A percentile compares a stretch with the other conserved stretches of the same genome.
These are phyloP conservation scores for Cistogaster globosa DNA, from an alignment of 2,888 invertebrate species.

Conservation along the genomic window DNA sequence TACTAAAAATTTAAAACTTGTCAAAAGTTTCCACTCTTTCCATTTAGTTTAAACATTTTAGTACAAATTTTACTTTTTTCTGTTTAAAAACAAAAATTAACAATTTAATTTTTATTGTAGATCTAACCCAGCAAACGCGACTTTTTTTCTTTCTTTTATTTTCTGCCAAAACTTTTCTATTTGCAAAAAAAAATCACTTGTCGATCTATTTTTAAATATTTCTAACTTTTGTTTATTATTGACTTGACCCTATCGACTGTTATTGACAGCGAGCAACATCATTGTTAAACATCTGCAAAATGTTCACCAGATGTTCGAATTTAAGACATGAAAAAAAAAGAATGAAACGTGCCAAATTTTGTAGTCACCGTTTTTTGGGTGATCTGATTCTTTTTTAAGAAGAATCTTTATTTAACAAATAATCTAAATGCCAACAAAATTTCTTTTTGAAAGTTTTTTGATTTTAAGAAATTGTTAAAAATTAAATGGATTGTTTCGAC, in stretches of 20 bases:
- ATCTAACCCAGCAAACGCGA: too few species aligned
- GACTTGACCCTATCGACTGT: slow-evolving; percentile 32
- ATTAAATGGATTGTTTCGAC: background rate
- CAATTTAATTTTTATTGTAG: too few species aligned
- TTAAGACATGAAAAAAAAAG: background rate
- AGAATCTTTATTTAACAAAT: slow-evolving; percentile 44
- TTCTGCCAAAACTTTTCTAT: slow-evolving; percentile 22
- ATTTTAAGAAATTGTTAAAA: slow-evolving; percentile 42
- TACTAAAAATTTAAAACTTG: too few species aligned
- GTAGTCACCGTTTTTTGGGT: slow-evolving; percentile 27
- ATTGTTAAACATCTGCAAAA: slow-evolving; percentile 50
- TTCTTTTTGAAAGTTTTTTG: slow-evolving; percentile 34
- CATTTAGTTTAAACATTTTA: too few species aligned
- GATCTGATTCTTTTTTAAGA: background rate
- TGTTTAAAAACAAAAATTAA: too few species aligned
- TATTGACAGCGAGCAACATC: slow-evolving; percentile 46
- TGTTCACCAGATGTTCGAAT: slow-evolving; percentile 60
- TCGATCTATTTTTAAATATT: slow-evolving; percentile 9
- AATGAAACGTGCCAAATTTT: slow-evolving; percentile 43
- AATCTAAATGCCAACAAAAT: slow-evolving; percentile 42
- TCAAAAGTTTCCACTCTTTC: too few species aligned
- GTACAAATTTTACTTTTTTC: too few species aligned
- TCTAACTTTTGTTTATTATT: slow-evolving; percentile 20
- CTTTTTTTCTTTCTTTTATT: slow-evolving; percentile 16
- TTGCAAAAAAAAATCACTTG: slow-evolving; percentile 40